These are phyloP conservation scores for Ephydatia muelleri DNA, from an alignment of 37 sponge, comb jelly and placozoan genomes.

Conservation along the genomic window DNA sequence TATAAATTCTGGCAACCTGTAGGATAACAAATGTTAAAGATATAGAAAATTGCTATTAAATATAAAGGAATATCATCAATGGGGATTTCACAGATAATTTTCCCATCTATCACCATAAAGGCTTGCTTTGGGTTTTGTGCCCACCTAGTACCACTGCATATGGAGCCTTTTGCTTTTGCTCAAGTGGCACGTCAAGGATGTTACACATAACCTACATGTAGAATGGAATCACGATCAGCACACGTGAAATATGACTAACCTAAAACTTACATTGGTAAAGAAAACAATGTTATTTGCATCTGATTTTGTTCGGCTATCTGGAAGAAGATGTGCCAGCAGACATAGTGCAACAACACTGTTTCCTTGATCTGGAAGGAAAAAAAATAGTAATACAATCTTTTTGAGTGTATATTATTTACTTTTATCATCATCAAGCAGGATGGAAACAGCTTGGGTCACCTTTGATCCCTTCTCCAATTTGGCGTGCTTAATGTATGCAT, in stretches of 20 bases:
- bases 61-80: conserved; percentile 14
- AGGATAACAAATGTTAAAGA: conserved; percentile 30
- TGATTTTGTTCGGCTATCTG: conserved; percentile 6
- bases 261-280: conserved; percentile 4
- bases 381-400: not conserved
- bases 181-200: not conserved
- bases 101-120: not conserved
- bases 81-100: conserved; percentile 10
- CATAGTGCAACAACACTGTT: not conserved
- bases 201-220: not conserved
- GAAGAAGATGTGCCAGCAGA: not conserved
- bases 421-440: not conserved
- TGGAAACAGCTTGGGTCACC: no score
- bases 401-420: not conserved
- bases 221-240: not conserved
- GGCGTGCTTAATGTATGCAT: not conserved
- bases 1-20: conserved; percentile 15
- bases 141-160: conserved; percentile 8
- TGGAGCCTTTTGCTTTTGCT: conserved; percentile 12
- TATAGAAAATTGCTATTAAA: conserved; percentile 9
- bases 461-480: not conserved
- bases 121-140: not conserved
- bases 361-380: not conserved
- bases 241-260: not conserved
- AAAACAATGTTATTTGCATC: conserved; percentile 9